Conservation (phyloP, 2,888 invertebrate genomes). For the Campaea margaritaria region DNA sequence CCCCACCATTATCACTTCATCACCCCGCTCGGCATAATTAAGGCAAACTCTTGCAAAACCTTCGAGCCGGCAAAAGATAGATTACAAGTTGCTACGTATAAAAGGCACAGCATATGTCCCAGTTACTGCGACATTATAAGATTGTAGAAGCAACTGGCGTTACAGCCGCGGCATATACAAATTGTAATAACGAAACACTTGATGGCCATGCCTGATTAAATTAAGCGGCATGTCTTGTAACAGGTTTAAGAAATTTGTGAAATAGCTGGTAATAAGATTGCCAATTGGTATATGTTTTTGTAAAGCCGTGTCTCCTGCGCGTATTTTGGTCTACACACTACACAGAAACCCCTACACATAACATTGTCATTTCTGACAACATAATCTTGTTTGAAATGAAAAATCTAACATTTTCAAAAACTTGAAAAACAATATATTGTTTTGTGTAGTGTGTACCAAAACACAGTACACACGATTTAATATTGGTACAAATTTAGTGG, state of each 20-base stretch:
- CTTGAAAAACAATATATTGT: too few relatives aligned
- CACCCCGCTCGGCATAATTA: slow-evolving; percentile 22
- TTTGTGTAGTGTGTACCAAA: too few relatives aligned
- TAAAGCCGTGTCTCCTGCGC: too few relatives aligned
- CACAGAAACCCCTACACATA: too few relatives aligned
- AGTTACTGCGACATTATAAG: not conserved
- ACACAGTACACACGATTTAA: too few relatives aligned
- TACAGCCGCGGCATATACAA: slow-evolving; percentile 13
- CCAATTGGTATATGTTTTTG: not conserved
- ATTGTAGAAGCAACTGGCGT: slow-evolving; percentile 4
- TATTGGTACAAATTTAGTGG: too few relatives aligned
- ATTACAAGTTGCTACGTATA: too few relatives aligned
- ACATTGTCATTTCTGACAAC: too few relatives aligned
- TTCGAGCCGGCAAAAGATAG: not conserved
- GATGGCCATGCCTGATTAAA: slow-evolving; percentile 32
- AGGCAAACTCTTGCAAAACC: slow-evolving; percentile 16
- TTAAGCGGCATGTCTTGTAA: slow-evolving; percentile 26
- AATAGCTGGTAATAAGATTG: slow-evolving; percentile 27
- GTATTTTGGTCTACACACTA: too few relatives aligned
- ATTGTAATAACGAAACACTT: slow-evolving; percentile 31
- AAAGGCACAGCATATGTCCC: not conserved
- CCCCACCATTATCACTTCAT: slow-evolving; percentile 23
- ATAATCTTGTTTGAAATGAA: too few relatives aligned
- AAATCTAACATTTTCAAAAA: too few relatives aligned
- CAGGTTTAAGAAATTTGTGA: slow-evolving; percentile 24